Conservation (phyloP, 2,113 vertebrate genomes). For the Plotosus lineatus region DNA sequence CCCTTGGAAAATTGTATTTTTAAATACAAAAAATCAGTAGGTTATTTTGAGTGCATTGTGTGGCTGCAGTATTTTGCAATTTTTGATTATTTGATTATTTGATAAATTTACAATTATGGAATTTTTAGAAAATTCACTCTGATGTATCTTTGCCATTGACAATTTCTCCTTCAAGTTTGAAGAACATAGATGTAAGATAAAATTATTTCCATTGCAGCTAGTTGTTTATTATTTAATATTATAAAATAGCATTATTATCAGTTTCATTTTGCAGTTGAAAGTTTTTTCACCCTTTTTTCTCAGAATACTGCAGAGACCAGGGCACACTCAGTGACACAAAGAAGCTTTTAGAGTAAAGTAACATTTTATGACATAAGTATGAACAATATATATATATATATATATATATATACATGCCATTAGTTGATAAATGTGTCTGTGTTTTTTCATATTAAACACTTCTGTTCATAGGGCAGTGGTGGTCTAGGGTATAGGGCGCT, state of each 20-base stretch:
- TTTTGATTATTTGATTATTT: no score
- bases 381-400: neutral
- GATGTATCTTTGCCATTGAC: no score
- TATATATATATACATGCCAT: neutral
- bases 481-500: no score
- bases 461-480: no score
- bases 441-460: neutral
- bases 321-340: neutral
- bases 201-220: neutral
- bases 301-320: neutral
- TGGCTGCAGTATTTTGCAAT: no score
- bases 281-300: neutral
- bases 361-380: neutral
- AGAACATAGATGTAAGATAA: neutral
- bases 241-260: neutral
- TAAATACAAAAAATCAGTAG: no score
- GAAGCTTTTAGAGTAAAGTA: neutral
- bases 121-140: no score
- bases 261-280: neutral
- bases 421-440: neutral
- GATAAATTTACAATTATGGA: no score
- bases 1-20: no score
- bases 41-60: no score
- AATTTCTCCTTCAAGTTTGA: neutral
- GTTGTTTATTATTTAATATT: neutral